phyloP scores from a whole-genome alignment of 1,140 invertebrate species.

The Drosophila carrolli region DNA sequence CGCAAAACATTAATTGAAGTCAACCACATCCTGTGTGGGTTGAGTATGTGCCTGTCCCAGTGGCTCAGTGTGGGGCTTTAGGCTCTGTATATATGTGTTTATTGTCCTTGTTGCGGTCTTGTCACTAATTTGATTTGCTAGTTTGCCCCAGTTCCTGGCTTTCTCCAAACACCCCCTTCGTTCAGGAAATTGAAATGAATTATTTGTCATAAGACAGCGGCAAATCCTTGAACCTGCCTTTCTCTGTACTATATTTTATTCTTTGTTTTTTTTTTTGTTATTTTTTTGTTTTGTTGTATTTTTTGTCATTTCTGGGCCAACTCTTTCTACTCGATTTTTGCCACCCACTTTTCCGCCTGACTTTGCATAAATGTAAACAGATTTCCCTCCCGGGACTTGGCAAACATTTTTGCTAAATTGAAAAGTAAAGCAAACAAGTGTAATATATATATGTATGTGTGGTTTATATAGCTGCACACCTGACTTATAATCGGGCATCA shows the following conservation, averaged over 20 bases:
- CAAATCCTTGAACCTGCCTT: constrained; percentile 25
- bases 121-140: constrained; percentile 46
- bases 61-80: not conserved
- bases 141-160: constrained; percentile 26
- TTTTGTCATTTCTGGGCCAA: constrained; percentile 32
- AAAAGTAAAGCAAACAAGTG: constrained; percentile 46
- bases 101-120: constrained; percentile 32
- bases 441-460: not conserved
- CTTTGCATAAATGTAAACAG: constrained; percentile 44
- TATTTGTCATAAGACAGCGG: constrained; percentile 37
- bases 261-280: not conserved
- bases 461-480: constrained; percentile 12
- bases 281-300: constrained; percentile 9
- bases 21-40: constrained; percentile 18
- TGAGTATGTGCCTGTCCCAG: not conserved
- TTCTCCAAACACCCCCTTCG: not conserved
- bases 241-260: not conserved
- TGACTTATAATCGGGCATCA: constrained; percentile 31
- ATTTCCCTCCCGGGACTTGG: constrained; percentile 37
- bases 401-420: constrained; percentile 48
- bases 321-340: constrained; percentile 7
- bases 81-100: constrained; percentile 1
- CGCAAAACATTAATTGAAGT: constrained; percentile 34
- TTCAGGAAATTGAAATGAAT: constrained; percentile 35
- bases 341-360: constrained; percentile 34